Evolutionary conservation across 2,888 invertebrate species (phyloP).

Genomic region (Salpingus planirostris): DNA sequence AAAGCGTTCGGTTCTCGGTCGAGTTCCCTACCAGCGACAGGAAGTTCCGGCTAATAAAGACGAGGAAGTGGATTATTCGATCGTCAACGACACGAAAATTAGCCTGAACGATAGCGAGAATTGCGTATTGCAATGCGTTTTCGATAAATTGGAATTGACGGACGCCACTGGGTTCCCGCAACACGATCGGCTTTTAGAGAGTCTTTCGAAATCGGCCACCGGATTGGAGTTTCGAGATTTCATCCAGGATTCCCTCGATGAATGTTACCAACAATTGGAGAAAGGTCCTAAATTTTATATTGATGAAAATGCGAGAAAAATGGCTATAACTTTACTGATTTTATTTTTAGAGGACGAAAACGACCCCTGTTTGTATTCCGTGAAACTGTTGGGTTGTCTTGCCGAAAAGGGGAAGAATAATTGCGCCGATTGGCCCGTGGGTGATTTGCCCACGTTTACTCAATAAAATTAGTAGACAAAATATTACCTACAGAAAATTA

Average conservation of each 20-base stretch:
- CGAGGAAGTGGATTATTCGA: no score
- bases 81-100: no score
- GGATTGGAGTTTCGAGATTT: slow-evolving; percentile 59
- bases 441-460: slow-evolving; percentile 36
- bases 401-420: slow-evolving; percentile 62
- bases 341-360: slow-evolving; percentile 42
- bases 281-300: no score
- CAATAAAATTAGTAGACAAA: not conserved
- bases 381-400: slow-evolving; percentile 56
- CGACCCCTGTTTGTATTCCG: slow-evolving; percentile 59
- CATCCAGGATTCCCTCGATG: slow-evolving; percentile 59
- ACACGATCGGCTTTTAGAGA: slow-evolving; percentile 51
- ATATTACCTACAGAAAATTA: not conserved
- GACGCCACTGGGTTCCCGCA: slow-evolving; percentile 57
- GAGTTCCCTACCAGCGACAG: no score
- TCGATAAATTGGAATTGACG: slow-evolving; percentile 58
- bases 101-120: no score
- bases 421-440: slow-evolving; percentile 67
- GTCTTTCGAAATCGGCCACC: slow-evolving; percentile 52
- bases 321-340: not conserved
- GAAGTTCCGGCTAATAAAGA: no score
- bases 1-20: no score
- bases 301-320: no score
- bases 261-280: slow-evolving; percentile 52
- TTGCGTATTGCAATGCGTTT: slow-evolving; percentile 50